Conservation (phyloP, 2,888 invertebrate genomes). For the Carabus problematicus region DNA sequence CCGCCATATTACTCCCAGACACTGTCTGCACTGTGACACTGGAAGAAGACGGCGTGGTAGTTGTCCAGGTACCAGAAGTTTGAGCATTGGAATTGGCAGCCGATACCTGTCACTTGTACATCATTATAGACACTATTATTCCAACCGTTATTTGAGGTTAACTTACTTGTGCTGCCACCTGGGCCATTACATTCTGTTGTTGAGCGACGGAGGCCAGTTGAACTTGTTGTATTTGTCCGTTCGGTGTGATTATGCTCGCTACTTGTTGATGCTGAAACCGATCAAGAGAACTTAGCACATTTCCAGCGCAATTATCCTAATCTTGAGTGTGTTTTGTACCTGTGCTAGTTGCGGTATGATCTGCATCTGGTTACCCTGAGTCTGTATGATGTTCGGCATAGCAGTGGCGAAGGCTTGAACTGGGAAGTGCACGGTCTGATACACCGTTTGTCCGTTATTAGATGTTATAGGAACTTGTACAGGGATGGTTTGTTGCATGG, state of each 20-base stretch:
- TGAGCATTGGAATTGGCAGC: constrained; percentile 48
- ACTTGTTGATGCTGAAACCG: constrained; percentile 68
- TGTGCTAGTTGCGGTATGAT: constrained; percentile 85
- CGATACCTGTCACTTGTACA: constrained; percentile 43
- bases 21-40: constrained; percentile 56
- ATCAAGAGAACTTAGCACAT: not conserved
- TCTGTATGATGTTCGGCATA: constrained; percentile 66
- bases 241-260: constrained; percentile 86
- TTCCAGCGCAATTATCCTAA: too few species aligned
- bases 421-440: constrained; percentile 95
- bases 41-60: constrained; percentile 57
- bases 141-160: too few species aligned
- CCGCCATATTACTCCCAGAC: constrained; percentile 54
- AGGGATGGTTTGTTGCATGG: constrained; percentile 81
- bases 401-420: constrained; percentile 77
- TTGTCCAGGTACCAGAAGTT: constrained; percentile 51
- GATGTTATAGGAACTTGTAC: constrained; percentile 90
- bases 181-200: constrained; percentile 46
- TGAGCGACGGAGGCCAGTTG: constrained; percentile 68
- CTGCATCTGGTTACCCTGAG: constrained; percentile 66
- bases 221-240: constrained; percentile 88
- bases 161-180: constrained; percentile 33
- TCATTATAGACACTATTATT: too few species aligned
- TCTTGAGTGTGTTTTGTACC: constrained; percentile 58
- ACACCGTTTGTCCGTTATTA: constrained; percentile 88